Percentiles rank a stretch among this genome's conserved stretches.
These are phyloP conservation scores for Brachymystax lenok DNA, from an alignment of 2,797 vertebrate genomes.

Conservation along the genomic window DNA sequence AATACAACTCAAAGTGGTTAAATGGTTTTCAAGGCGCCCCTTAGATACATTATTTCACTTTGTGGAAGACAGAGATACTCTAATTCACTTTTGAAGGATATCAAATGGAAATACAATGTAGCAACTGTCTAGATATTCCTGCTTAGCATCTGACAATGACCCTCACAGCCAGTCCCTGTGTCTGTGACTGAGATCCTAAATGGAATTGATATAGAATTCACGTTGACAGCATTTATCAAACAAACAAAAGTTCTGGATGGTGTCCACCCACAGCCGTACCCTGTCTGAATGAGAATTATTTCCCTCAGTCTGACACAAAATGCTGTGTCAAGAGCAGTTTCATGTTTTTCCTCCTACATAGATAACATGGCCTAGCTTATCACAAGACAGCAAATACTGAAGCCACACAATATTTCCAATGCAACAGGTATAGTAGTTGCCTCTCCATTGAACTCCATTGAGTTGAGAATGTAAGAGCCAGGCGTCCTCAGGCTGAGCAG, in stretches of 20 bases:
- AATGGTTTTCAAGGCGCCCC: slow-evolving; percentile 62
- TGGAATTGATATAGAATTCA: slow-evolving; percentile 29
- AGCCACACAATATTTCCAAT: slow-evolving; percentile 27
- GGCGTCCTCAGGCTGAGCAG: neutral
- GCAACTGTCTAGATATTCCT: slow-evolving; percentile 51
- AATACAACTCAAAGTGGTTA: slow-evolving; percentile 64
- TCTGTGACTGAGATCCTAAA: slow-evolving; percentile 4
- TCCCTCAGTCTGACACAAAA: neutral
- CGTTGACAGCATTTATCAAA: slow-evolving; percentile 12
- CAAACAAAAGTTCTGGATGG: neutral
- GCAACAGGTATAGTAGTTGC: slow-evolving; percentile 33
- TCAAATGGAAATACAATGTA: slow-evolving; percentile 50
- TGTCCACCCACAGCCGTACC: neutral
- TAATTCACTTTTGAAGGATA: slow-evolving; percentile 65
- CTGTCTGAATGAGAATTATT: neutral
- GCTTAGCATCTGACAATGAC: slow-evolving; percentile 63
- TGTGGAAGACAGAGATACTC: slow-evolving; percentile 63
- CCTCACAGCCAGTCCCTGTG: slow-evolving; percentile 16
- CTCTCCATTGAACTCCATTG: neutral
- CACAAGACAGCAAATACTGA: slow-evolving; percentile 5
- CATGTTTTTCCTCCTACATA: neutral
- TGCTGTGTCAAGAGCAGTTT: neutral
- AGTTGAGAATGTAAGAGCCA: slow-evolving; percentile 3
- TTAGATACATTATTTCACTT: slow-evolving; percentile 65
- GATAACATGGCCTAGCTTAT: slow-evolving; percentile 1